Conservation (phyloP, 2,888 invertebrate species). For the Drosophila meridionalis region DNA sequence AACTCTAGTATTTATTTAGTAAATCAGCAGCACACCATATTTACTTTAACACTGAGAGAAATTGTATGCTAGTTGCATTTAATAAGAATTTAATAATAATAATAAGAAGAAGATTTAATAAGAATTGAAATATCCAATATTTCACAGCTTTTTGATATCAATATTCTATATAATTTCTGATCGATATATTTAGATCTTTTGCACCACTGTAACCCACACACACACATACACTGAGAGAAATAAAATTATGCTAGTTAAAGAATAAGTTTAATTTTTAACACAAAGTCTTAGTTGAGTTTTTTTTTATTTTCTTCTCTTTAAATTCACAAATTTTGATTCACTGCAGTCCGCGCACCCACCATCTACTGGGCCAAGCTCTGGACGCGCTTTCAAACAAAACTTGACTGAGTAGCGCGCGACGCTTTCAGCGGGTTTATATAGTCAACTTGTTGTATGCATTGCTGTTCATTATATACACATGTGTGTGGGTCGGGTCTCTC, state of each 20-base stretch:
- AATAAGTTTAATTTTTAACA: background rate
- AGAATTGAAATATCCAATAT: background rate
- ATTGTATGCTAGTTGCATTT: background rate
- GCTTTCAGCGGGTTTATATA: conserved; percentile 62
- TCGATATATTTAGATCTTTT: background rate
- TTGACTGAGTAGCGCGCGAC: conserved; percentile 56
- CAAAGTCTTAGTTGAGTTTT: background rate
- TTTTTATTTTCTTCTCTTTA: background rate
- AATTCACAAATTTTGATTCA: conserved; percentile 4
- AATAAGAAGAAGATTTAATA: background rate
- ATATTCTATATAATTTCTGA: background rate
- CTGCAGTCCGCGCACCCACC: conserved; percentile 9
- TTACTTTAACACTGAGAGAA: background rate
- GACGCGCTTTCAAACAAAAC: conserved; percentile 44
- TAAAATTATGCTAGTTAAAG: background rate
- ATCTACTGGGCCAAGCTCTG: conserved; percentile 39
- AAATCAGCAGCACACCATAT: no score
- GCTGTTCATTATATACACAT: conserved; percentile 3
- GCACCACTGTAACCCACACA: background rate
- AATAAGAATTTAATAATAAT: background rate
- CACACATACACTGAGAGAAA: background rate
- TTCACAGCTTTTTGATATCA: background rate
- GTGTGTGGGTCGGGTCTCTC: conserved; percentile 27
- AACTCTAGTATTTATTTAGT: background rate
- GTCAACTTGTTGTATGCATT: conserved; percentile 42